Evolutionary conservation across 2,113 vertebrate species (phyloP).

Genomic region (Hypocryptadius cinnamomeus): DNA sequence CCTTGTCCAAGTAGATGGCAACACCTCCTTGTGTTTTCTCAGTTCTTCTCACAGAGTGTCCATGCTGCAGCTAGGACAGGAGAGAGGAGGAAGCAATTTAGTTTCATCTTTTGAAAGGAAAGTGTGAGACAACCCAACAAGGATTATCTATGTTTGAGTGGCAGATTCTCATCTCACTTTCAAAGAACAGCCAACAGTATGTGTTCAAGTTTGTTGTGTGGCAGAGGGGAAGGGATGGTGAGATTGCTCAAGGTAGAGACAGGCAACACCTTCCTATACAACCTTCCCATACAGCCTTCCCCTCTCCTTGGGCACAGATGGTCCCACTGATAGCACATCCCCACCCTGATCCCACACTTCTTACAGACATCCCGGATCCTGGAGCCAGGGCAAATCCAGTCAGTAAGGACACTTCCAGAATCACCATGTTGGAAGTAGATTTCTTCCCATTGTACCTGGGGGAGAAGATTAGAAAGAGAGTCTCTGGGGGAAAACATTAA

Average conservation of each 20-base stretch:
- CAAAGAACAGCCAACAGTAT: not conserved
- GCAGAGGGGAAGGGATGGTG: not conserved
- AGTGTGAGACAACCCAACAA: not conserved
- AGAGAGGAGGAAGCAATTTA: not conserved
- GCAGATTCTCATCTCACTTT: not conserved
- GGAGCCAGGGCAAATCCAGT: conserved; percentile 50
- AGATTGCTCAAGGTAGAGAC: not conserved
- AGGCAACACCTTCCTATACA: not conserved
- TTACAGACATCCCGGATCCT: conserved; percentile 41
- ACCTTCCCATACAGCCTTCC: not conserved
- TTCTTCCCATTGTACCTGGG: conserved; percentile 58
- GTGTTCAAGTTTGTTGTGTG: not conserved
- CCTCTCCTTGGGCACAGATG: not conserved
- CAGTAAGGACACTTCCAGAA: conserved; percentile 57
- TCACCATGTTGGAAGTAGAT: conserved; percentile 59
- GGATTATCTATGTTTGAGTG: not conserved
- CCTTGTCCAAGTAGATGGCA: conserved; percentile 60
- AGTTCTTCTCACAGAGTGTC: conserved; percentile 35
- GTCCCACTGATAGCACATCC: not conserved
- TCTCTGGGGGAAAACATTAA: not conserved
- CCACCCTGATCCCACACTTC: not conserved
- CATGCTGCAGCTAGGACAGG: not conserved
- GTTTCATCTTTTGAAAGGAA: not conserved
- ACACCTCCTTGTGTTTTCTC: conserved; percentile 11
- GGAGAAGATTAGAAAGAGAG: not conserved